A percentile compares a stretch with the other conserved stretches of the same genome.
Conservation (phyloP, 2,797 vertebrate species). For the Mallotus villosus region DNA sequence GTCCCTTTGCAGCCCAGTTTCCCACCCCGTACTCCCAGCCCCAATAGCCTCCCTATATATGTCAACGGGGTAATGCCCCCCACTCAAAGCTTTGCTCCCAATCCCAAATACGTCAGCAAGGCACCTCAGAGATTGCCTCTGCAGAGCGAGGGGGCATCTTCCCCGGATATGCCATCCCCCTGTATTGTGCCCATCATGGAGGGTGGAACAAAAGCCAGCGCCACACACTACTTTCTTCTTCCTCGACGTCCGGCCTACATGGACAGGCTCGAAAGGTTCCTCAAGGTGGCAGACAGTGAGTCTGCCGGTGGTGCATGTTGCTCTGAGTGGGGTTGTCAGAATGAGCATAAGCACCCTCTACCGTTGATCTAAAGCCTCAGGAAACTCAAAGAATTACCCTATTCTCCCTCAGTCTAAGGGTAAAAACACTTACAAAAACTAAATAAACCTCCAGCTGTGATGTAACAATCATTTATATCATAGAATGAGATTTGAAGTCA, state of each 20-base stretch:
- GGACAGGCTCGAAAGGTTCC: slow-evolving; percentile 83
- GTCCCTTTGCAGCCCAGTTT: slow-evolving; percentile 83
- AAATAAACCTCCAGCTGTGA: too few species aligned
- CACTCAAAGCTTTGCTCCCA: slow-evolving; percentile 96
- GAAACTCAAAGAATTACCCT: slow-evolving; percentile 10
- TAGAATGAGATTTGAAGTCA: too few species aligned
- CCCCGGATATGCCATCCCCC: slow-evolving; percentile 52
- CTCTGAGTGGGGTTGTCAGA: slow-evolving; percentile 57
- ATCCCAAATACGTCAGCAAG: slow-evolving; percentile 96
- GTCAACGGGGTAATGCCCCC: slow-evolving; percentile 97
- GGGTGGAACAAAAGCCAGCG: slow-evolving; percentile 90
- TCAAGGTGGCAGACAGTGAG: slow-evolving; percentile 79
- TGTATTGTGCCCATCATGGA: slow-evolving; percentile 96
- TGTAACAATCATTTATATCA: too few species aligned
- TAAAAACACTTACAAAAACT: too few species aligned
- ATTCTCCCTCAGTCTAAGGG: too few species aligned
- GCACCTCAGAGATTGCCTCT: slow-evolving; percentile 79
- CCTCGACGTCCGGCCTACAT: slow-evolving; percentile 82
- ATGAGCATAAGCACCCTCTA: slow-evolving; percentile 68
- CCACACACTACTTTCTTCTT: slow-evolving; percentile 95
- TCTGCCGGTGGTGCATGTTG: slow-evolving; percentile 46
- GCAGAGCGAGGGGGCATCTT: slow-evolving; percentile 79
- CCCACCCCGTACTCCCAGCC: slow-evolving; percentile 87
- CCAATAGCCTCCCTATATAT: slow-evolving; percentile 92
- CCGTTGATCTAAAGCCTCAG: slow-evolving; percentile 65